These are phyloP conservation scores for Alectoris magna DNA, from an alignment of 2,797 vertebrate genomes.

Conservation along the genomic window DNA sequence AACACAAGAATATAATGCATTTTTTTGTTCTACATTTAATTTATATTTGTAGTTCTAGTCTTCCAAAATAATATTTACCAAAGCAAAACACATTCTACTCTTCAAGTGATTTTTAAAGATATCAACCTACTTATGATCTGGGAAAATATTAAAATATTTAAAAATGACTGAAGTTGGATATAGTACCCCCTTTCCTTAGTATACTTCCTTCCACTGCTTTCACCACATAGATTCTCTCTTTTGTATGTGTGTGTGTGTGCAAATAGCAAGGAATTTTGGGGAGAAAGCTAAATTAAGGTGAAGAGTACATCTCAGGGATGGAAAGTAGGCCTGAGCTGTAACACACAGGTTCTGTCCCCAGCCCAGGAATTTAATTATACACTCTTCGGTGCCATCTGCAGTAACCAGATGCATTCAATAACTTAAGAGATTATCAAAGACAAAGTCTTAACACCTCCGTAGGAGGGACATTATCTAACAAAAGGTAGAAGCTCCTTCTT, in stretches of 20 bases:
- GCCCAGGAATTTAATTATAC: background rate
- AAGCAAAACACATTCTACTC: background rate
- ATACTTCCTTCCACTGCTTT: background rate
- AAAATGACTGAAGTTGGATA: background rate
- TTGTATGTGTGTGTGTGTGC: background rate
- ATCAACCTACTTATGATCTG: background rate
- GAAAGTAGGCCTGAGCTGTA: background rate
- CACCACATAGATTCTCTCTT: background rate
- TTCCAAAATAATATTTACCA: background rate
- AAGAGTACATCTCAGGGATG: background rate
- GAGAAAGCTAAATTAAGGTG: background rate
- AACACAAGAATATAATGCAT: background rate
- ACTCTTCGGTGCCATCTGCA: slow-evolving; percentile 54
- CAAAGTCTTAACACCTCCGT: background rate
- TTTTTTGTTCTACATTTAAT: background rate
- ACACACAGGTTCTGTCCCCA: background rate
- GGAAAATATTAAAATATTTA: background rate
- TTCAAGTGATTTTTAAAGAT: background rate
- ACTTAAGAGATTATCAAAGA: background rate
- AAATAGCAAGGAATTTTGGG: background rate
- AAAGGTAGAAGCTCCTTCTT: background rate
- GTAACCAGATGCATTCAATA: slow-evolving; percentile 20
- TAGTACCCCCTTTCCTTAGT: background rate
- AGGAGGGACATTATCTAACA: background rate
- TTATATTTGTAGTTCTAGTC: background rate